Evolutionary conservation across 2,888 invertebrate genomes (phyloP).

Genomic region (Spodoptera picta): DNA sequence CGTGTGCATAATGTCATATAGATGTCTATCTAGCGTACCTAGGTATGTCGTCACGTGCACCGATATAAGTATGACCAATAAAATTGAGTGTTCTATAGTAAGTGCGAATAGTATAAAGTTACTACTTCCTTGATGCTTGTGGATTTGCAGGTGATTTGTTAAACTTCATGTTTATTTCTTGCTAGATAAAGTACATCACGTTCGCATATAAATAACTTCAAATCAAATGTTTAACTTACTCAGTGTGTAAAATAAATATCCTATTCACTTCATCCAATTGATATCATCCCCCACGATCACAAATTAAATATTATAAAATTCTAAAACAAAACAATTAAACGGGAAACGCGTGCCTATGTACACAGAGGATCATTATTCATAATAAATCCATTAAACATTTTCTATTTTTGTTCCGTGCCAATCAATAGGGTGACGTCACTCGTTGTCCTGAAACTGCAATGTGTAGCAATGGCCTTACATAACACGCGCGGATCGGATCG

Average conservation of each 20-base stretch:
- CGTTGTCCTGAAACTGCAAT: slow-evolving; percentile 57
- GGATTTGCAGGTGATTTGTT: slow-evolving; percentile 7
- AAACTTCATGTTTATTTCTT: slow-evolving; percentile 3
- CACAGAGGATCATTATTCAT: slow-evolving; percentile 47
- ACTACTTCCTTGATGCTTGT: slow-evolving; percentile 5
- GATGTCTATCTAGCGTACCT: slow-evolving; percentile 4
- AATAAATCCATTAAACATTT: slow-evolving; percentile 48
- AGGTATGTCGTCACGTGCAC: slow-evolving; percentile 14
- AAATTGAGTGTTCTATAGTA: neutral
- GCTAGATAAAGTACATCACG: too few species aligned
- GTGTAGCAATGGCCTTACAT: slow-evolving; percentile 74
- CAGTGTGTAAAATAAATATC: neutral
- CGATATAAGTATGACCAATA: slow-evolving; percentile 31
- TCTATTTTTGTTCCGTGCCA: slow-evolving; percentile 38
- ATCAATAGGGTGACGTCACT: slow-evolving; percentile 47
- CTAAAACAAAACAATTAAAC: slow-evolving; percentile 35
- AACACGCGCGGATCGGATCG: slow-evolving; percentile 80
- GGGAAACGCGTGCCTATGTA: slow-evolving; percentile 28
- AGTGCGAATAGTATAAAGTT: slow-evolving; percentile 11
- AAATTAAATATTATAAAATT: slow-evolving; percentile 31
- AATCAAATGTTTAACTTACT: neutral
- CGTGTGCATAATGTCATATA: slow-evolving; percentile 30
- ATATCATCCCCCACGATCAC: slow-evolving; percentile 10
- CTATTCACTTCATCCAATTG: slow-evolving; percentile 1
- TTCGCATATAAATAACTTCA: too few species aligned